phyloP scores from a whole-genome alignment of 64 coral and sea anemone genomes.

The Porites lutea region DNA sequence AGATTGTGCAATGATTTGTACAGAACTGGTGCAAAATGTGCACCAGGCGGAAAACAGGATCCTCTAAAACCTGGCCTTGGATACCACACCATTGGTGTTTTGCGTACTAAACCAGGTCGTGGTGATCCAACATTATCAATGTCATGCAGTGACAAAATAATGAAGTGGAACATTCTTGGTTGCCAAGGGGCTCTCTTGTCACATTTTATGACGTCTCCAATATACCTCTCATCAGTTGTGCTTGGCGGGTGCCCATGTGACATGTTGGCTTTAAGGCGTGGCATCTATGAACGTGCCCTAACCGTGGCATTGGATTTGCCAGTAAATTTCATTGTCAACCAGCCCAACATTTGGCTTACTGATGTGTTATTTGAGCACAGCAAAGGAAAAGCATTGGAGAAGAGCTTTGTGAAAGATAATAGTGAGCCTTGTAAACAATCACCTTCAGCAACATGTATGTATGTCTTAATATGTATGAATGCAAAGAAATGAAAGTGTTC shows the following conservation, averaged over 20 bases:
- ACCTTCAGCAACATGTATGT: slow-evolving; percentile 76
- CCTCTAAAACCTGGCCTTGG: slow-evolving; percentile 62
- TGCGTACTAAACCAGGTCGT: slow-evolving; percentile 95
- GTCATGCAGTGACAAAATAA: slow-evolving; percentile 99
- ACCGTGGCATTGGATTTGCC: neutral
- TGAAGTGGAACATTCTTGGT: slow-evolving; percentile 97
- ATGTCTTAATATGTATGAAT: neutral
- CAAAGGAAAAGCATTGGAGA: slow-evolving; percentile 17
- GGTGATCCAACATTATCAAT: slow-evolving; percentile 97
- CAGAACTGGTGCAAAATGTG: slow-evolving; percentile 98
- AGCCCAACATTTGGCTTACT: slow-evolving; percentile 52
- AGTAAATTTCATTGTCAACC: slow-evolving; percentile 30
- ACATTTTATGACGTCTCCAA: slow-evolving; percentile 74
- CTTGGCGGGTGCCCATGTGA: slow-evolving; percentile 85
- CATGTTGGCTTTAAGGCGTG: slow-evolving; percentile 59
- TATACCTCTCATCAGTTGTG: slow-evolving; percentile 88
- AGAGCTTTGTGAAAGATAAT: neutral
- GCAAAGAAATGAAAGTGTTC: too few species aligned
- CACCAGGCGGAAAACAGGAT: slow-evolving; percentile 77
- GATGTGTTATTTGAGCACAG: slow-evolving; percentile 76
- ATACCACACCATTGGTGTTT: slow-evolving; percentile 80
- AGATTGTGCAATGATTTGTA: slow-evolving; percentile 67
- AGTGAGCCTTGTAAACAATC: slow-evolving; percentile 24
- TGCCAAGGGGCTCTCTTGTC: slow-evolving; percentile 89
- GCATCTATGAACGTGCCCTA: slow-evolving; percentile 69